phyloP scores from a whole-genome alignment of 2,113 vertebrate genomes.

The Plotosus lineatus region DNA sequence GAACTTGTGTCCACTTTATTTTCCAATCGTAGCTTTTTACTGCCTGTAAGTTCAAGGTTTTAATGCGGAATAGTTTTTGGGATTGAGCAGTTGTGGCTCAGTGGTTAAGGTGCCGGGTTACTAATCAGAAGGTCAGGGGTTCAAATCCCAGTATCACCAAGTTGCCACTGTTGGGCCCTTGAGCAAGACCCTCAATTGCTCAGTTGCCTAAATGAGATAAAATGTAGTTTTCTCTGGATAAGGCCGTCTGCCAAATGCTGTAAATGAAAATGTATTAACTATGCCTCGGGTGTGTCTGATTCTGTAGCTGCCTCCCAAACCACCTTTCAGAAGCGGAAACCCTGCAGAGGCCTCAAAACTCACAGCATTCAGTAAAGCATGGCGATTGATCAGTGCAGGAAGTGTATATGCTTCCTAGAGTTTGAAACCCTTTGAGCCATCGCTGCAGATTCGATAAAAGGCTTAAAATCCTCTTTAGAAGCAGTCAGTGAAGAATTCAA shows the following conservation, averaged over 20 bases:
- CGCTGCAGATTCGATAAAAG: conserved; percentile 19
- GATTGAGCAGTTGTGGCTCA: too few relatives aligned
- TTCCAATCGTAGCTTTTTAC: conserved; percentile 11
- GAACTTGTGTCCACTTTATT: conserved; percentile 6
- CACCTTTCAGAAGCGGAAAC: not conserved
- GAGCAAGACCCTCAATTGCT: too few relatives aligned
- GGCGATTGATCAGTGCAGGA: conserved; percentile 28
- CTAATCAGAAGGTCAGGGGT: too few relatives aligned
- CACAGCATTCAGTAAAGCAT: conserved; percentile 20
- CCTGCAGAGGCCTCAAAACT: conserved; percentile 7
- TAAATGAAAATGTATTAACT: too few relatives aligned
- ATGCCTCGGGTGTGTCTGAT: conserved; percentile 21
- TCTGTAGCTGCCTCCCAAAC: conserved; percentile 16
- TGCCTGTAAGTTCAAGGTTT: conserved; percentile 13
- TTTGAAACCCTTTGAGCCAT: conserved; percentile 27
- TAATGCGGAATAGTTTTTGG: conserved; percentile 3
- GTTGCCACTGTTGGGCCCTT: too few relatives aligned
- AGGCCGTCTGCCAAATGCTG: too few relatives aligned
- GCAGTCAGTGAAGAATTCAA: not conserved
- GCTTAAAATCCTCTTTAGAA: conserved; percentile 14
- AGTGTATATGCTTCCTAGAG: conserved; percentile 20
- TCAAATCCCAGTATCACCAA: too few relatives aligned
- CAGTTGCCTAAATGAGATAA: too few relatives aligned
- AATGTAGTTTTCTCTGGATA: too few relatives aligned
- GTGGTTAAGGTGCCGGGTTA: too few relatives aligned